Base-by-base conservation (phyloP, 2,888 invertebrate species). In the Drosophila picticornis region DNA sequence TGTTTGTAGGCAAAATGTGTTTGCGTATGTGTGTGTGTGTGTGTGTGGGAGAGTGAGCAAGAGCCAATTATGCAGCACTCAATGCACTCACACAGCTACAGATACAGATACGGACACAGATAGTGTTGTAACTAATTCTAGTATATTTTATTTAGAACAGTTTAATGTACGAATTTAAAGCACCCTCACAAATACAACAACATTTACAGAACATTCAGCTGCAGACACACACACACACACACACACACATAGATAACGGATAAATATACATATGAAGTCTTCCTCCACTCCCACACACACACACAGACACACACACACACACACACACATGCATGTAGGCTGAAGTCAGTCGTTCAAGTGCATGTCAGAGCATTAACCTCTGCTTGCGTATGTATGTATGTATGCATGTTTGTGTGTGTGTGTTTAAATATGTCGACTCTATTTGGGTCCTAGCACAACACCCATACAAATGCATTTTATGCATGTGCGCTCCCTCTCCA, bases 271-370 rank as follows among this genome's bases (percentile, higher is more conserved):
- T 19, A 19, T 36, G 36, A 55, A n/a, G 38, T 38, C 27, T 56
- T n/a, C 27, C 27, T 38, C 13, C 27, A n/a, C 77, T 50, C 68
- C 60, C 53, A 25, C 64, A 60, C 77, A 51, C 50, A 29, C 6
- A 3, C 29, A 27, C 52, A 57, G 36, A 34, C 2, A 4, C 4
- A 31, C 13, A 4, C 2, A 52, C 16, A 22, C 10, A n/a, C 11
- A 31, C 36, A 16, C 32, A 11, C 27, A 19, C 36, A 57, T 27
- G 60, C 66, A 68, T 58, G 57, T 53, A 64, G 67, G 56, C 80
- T 80, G 83, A 74, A 88, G 90, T 91, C 86, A 91, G 91, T 92
- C 91, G 91, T 91, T 91, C 91, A 91, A 91, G 91, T 91, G 91
- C 91, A 91, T 85, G 85, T 81, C 86, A 90, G 92, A 90, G 90